Percentiles rank a stretch among this genome's conserved stretches.
Evolutionary conservation across 1,140 invertebrate genomes (phyloP).

Genomic region (Palaemon carinicauda): DNA sequence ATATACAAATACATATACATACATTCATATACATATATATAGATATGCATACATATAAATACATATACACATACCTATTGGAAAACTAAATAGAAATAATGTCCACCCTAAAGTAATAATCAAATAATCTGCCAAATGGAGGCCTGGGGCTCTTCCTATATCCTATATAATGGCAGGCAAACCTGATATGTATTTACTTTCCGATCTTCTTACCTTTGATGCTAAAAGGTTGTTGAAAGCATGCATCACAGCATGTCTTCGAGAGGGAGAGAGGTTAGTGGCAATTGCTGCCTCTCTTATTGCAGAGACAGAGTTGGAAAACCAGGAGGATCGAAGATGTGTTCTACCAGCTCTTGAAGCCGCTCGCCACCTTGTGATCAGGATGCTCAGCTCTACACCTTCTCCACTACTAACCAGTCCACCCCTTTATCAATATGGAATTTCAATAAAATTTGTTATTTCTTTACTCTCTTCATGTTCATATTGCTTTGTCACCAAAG

Average conservation of each 20-base stretch:
- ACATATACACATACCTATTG: no score
- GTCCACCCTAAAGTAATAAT: no score
- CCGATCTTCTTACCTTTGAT: slow-evolving; percentile 6
- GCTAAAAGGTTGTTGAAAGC: slow-evolving; percentile 43
- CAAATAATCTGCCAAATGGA: no score
- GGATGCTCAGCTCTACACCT: slow-evolving; percentile 39
- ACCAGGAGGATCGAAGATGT: not conserved
- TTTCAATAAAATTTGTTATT: no score
- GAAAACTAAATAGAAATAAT: no score
- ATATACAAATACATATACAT: no score
- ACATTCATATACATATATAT: not conserved
- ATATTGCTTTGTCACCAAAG: no score
- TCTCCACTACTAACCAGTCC: slow-evolving; percentile 30
- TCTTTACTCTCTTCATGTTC: no score
- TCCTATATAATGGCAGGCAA: no score
- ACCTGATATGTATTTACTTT: no score
- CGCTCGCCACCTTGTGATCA: slow-evolving; percentile 47
- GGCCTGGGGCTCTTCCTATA: no score
- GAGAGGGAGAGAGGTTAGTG: slow-evolving; percentile 33
- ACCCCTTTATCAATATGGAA: not conserved
- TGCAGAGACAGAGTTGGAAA: slow-evolving; percentile 13
- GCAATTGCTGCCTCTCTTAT: slow-evolving; percentile 32
- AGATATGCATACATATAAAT: no score
- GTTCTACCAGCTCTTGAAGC: slow-evolving; percentile 21
- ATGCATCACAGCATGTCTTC: slow-evolving; percentile 38